Percentiles rank a stretch among this genome's conserved stretches.
Conservation (phyloP, 2,888 invertebrate species). For the Flabesymbios commensalis region DNA sequence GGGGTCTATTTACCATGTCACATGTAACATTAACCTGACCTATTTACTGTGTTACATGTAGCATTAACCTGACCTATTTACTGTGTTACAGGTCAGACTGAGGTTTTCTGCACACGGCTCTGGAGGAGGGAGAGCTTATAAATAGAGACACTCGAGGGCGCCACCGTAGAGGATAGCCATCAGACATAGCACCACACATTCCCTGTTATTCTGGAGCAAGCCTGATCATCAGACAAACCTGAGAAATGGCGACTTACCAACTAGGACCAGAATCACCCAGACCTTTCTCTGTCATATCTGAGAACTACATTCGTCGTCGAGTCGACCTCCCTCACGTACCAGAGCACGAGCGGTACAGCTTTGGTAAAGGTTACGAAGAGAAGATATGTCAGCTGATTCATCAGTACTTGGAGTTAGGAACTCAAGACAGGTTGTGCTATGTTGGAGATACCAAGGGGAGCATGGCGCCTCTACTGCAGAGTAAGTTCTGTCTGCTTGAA, state of each 20-base stretch:
- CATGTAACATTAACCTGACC: too few relatives aligned
- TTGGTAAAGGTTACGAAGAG: conserved; percentile 50
- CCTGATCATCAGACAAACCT: too few relatives aligned
- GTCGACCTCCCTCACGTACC: conserved; percentile 41
- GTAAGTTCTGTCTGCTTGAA: conserved; percentile 51
- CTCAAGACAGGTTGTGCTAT: conserved; percentile 52
- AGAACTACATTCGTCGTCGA: conserved; percentile 42
- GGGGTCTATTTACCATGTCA: too few relatives aligned
- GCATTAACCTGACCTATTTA: too few relatives aligned
- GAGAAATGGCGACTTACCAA: conserved; percentile 32
- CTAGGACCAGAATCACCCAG: conserved; percentile 57
- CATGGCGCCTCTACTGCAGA: conserved; percentile 41
- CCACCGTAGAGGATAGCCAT: too few relatives aligned
- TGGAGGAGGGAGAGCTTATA: too few relatives aligned
- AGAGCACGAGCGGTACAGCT: conserved; percentile 41
- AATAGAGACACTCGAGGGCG: too few relatives aligned
- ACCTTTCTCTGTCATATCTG: conserved; percentile 54
- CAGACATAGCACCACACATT: too few relatives aligned
- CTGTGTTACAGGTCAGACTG: too few relatives aligned
- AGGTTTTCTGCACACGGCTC: too few relatives aligned
- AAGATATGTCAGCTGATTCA: conserved; percentile 46
- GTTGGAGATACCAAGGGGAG: conserved; percentile 52
- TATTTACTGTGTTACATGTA: too few relatives aligned
- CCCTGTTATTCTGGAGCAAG: too few relatives aligned
- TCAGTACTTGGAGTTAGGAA: conserved; percentile 51